These are phyloP conservation scores for Drosophila merina DNA, from an alignment of 2,888 invertebrate species.

Conservation along the genomic window DNA sequence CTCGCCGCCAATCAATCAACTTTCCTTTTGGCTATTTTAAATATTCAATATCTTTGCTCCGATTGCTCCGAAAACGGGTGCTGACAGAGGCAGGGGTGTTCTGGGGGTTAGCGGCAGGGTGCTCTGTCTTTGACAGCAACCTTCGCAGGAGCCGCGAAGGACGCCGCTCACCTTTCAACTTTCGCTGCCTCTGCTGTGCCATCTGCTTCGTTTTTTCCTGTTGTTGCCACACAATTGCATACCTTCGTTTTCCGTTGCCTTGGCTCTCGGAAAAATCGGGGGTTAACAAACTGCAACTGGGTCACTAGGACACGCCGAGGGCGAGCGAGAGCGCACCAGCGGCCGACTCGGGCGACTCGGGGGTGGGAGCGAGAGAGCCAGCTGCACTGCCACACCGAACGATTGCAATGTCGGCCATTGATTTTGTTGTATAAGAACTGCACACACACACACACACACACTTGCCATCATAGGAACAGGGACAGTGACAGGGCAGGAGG, in stretches of 20 bases:
- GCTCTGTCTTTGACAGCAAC: slow-evolving; percentile 64
- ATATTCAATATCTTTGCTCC: not conserved
- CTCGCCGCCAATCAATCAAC: slow-evolving; percentile 31
- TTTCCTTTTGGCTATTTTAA: not conserved
- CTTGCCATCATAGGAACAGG: not conserved
- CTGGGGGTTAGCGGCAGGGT: not conserved
- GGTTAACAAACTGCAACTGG: slow-evolving; percentile 84
- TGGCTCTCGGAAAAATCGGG: slow-evolving; percentile 38
- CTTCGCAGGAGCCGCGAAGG: slow-evolving; percentile 66
- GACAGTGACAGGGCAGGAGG: not conserved
- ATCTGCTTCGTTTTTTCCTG: slow-evolving; percentile 3
- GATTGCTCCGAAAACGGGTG: too few species aligned
- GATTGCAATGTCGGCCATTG: slow-evolving; percentile 72
- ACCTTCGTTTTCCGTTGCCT: slow-evolving; percentile 47
- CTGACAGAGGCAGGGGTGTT: not conserved
- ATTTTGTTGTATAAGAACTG: slow-evolving; percentile 70
- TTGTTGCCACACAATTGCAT: slow-evolving; percentile 6
- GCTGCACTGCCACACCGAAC: slow-evolving; percentile 37
- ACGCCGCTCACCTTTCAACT: slow-evolving; percentile 41
- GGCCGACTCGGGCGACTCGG: not conserved
- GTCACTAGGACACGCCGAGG: slow-evolving; percentile 81
- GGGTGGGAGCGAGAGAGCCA: slow-evolving; percentile 12
- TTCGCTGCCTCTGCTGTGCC: slow-evolving; percentile 19
- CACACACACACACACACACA: slow-evolving; percentile 25
- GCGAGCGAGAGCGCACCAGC: slow-evolving; percentile 14